Conservation (phyloP, 2,113 vertebrate genomes). For the Zosterops hypoxanthus region DNA sequence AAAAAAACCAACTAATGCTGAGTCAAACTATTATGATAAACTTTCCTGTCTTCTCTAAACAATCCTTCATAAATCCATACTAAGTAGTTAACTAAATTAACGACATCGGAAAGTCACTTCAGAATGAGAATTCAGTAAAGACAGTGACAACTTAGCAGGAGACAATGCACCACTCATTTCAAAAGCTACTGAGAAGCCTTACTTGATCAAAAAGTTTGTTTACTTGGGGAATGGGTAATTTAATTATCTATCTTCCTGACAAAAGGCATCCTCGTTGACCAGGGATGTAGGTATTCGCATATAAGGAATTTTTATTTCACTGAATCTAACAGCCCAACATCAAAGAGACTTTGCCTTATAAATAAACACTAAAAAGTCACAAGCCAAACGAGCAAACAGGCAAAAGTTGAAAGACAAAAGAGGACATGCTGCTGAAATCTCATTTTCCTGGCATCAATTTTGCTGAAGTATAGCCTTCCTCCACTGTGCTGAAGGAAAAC, state of each 20-base stretch:
- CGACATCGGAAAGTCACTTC: neutral
- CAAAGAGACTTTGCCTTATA: slow-evolving; percentile 10
- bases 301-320: slow-evolving; percentile 15
- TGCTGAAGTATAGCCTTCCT: neutral
- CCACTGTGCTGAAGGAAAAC: neutral
- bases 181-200: neutral
- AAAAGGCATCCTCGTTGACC: slow-evolving; percentile 34
- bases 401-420: slow-evolving; percentile 16
- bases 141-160: neutral
- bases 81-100: neutral
- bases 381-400: neutral
- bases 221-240: slow-evolving; percentile 22
- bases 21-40: neutral
- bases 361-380: neutral
- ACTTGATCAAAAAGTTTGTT: slow-evolving; percentile 40
- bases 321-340: slow-evolving; percentile 18
- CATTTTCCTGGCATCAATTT: neutral
- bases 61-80: neutral
- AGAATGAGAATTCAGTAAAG: neutral
- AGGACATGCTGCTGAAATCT: neutral
- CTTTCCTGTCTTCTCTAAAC: neutral
- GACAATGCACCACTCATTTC: neutral
- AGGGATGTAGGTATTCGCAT: slow-evolving; percentile 10
- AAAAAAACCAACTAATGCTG: neutral
- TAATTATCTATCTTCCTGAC: slow-evolving; percentile 36